Evolutionary conservation across 2,888 invertebrate species (phyloP), one percentile per base, ranked within the genome.

Genomic region (Thalpophila matura): DNA sequence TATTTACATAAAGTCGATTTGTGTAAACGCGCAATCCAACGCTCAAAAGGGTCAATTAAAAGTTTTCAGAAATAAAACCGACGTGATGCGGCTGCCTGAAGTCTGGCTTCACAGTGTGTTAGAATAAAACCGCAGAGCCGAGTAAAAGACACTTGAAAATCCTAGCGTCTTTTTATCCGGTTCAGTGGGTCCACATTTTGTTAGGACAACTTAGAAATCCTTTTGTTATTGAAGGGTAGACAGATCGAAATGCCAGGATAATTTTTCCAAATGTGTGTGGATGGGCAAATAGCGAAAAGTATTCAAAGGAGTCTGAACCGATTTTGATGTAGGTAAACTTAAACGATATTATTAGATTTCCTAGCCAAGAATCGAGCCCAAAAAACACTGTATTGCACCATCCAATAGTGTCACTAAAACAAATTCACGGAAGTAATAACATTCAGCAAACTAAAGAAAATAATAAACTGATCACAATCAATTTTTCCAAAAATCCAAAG

Each of bases 41-140:
- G n/a, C 50, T 51, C 37, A 37, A 59, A 64, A 31, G 51, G 4
- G 59, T 43, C 46, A 57, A 66, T 66, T 72, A 72, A 60, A 65
- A 71, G 43, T 72, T 66, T 57, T 42, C 20, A 27, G 22, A 18
- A 47, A 60, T 57, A 56, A 47, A 54, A 45, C 33, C 24, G 22
- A 9, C n/a, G 45, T 51, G 22, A 38, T 37, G 26, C 20, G 18
- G 20, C n/a, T 29, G 18, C 16, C n/a, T 29, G 16, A 35, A 60
- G 33, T 43, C 46, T 24, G 27, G 37, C 33, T 49, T 51, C 38
- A 16, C 31, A 55, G 26, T 38, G 18, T 50, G 35, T 67, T 46
- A 40, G 45, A 47, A 61, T 35, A 37, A 56, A 67, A 51, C 31
- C 27, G 6, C 27, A 33, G 51, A 33, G 33, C 0, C 5, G 18